Percentiles rank a stretch among this genome's conserved stretches.
These are phyloP conservation scores for Rhagonycha lutea DNA, from an alignment of 2,888 invertebrate species.

Conservation along the genomic window DNA sequence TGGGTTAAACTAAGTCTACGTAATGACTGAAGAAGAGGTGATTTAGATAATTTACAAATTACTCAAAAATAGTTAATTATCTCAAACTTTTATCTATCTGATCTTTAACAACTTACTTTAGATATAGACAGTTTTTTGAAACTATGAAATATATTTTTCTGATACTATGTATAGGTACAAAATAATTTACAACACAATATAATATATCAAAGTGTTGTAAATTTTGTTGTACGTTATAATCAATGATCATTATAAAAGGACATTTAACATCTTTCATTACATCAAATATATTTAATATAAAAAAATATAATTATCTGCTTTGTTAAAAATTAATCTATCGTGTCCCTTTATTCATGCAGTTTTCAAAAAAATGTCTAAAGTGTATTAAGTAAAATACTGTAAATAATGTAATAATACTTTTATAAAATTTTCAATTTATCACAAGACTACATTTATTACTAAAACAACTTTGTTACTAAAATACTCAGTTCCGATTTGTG, in stretches of 20 bases:
- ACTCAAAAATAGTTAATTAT: slow-evolving; percentile 22
- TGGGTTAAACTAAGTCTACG: slow-evolving; percentile 23
- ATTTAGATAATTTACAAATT: slow-evolving; percentile 12
- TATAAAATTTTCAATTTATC: slow-evolving; percentile 43
- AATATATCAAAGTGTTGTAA: background rate
- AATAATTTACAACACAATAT: background rate
- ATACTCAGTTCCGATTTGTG: slow-evolving; percentile 42
- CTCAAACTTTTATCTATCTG: slow-evolving; percentile 18
- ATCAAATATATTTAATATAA: background rate
- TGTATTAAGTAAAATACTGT: slow-evolving; percentile 21
- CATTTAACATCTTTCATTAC: background rate
- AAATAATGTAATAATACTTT: slow-evolving; percentile 30
- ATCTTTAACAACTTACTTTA: slow-evolving; percentile 20
- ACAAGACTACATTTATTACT: slow-evolving; percentile 48
- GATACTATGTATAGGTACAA: background rate
- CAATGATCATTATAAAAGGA: background rate
- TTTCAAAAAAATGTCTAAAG: slow-evolving; percentile 14
- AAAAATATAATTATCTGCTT: background rate
- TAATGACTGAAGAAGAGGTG: slow-evolving; percentile 23
- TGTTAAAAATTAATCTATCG: background rate
- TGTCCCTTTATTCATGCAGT: background rate
- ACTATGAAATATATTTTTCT: background rate
- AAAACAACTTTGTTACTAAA: slow-evolving; percentile 46
- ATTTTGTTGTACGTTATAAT: background rate
- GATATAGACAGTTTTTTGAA: slow-evolving; percentile 16